Evolutionary conservation across 2,113 vertebrate genomes (phyloP).

Genomic region (Aegypius monachus): DNA sequence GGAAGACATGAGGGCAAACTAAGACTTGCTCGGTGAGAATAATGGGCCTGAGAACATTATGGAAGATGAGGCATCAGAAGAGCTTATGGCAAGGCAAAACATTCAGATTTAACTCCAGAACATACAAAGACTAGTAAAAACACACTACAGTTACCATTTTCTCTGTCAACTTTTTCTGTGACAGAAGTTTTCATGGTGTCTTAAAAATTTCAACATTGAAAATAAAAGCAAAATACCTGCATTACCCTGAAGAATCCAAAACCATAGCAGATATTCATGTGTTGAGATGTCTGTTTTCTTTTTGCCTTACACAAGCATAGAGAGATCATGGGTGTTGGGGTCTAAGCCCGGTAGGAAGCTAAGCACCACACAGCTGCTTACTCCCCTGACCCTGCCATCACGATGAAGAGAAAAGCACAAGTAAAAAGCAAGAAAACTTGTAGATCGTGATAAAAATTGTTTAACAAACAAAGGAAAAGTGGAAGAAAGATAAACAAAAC

Average conservation of each 20-base stretch:
- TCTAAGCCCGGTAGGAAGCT: not conserved
- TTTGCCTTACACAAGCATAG: not conserved
- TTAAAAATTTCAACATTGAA: not conserved
- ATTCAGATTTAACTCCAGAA: not conserved
- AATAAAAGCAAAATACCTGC: not conserved
- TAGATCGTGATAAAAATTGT: not conserved
- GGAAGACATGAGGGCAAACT: not conserved
- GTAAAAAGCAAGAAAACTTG: not conserved
- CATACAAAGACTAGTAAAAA: not conserved
- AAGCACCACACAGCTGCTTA: accelerated
- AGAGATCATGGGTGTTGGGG: not conserved
- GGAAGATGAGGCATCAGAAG: not conserved
- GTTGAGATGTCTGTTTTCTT: not conserved
- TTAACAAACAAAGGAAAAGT: not conserved
- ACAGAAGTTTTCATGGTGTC: not conserved
- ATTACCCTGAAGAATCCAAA: not conserved
- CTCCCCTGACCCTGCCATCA: accelerated
- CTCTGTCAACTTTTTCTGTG: accelerated
- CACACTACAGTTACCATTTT: not conserved
- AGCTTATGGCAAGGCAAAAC: not conserved
- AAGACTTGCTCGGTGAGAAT: not conserved
- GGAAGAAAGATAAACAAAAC: not conserved
- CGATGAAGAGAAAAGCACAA: not conserved
- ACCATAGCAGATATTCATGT: not conserved
- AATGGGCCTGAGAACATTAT: not conserved